Evolutionary conservation across 2,113 vertebrate species (phyloP), one percentile per base, ranked within the genome.

Genomic region (Cyanoramphus novaezelandiae): DNA sequence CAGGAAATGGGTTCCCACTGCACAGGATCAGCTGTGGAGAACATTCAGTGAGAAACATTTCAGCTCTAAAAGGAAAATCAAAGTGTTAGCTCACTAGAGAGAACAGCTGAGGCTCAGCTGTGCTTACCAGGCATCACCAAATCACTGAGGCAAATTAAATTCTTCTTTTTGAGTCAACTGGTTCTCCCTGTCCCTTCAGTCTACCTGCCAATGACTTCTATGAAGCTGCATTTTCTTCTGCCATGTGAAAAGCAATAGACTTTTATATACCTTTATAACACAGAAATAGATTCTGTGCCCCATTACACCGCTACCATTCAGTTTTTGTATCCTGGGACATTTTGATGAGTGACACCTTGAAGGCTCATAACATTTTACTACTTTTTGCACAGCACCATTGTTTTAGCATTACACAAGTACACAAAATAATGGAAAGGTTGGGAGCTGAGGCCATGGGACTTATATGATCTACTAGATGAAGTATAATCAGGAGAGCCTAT

Each of bases 71-170:
- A 79, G 3, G 6, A 88, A 93, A 94, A 75, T n/a, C 50, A 3
- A 43, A 74, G 31, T 20, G 11, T 62, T 31, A 6, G 62, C 62
- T 82, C 63, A 27, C 37, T 19, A 6, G 13, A 79, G 43, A 64
- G 70, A 92, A 70, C 91, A 95, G 95, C 94, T 95, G 91, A 87
- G 49, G 50, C 41, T 90, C 70, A 85, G 67, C 89, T 93, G 79
- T 59, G 41, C 27, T 82, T 69, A 23, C 7, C 62, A 79, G 27
- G 18, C 43, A 43, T 29, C 27, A 37, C 25, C 46, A 49, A 37
- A n/a, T 29, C 84, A 71, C 55, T 41, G 27, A 28, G 28, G 47
- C 29, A 57, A 60, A 67, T 50, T 70, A 77, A 78, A 86, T 49
- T 70, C 5, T 62, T 63, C 44, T 70, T n/a, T 89, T 53, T 33